Evolutionary conservation across 2,888 invertebrate genomes (phyloP), one percentile per base, ranked within the genome.

Genomic region (Thecocarcelia acutangulata): DNA sequence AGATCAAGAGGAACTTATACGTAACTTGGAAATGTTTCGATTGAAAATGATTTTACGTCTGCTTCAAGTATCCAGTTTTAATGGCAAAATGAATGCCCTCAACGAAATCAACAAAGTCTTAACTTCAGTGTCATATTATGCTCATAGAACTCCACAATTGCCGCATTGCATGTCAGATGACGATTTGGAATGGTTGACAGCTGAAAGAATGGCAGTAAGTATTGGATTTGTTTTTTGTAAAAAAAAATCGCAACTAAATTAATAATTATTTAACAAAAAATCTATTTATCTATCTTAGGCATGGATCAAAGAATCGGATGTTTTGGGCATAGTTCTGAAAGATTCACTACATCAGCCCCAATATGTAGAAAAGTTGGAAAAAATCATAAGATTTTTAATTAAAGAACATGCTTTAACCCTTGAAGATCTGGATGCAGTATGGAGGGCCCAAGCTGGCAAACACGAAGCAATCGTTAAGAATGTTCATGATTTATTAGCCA

Each of bases 381-480:
- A 98, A 92, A 98, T 99, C 90, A 93, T 99, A 86, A 94, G 98
- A 80, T 99, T 99, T 92, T 96, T 98, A 90, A 98, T 98, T 86
- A 98, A 98, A 90, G 97, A 97, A 89, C 94, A 95, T 85, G 95
- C 97, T 0, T 91, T 99, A 78, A 97, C 97, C 3, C 92, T 96
- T 66, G 95, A 96, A 85, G 98, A 99, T 90, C 92, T 99, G 85
- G 98, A 98, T 89, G 97, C 96, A 13, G 96, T 99, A 83, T 99
- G 98, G 98, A 96, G 96, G 72, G 98, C 98, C 3, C 98, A 98
- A 92, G 96, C 96, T 80, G 98, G 98, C 15, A 98, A 98, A 91
- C 98, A 98, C 90, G 98, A 98, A 91, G 98, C 98, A 9, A 99
- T 99, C 86, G 98, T 98, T 9, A 98, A 97, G 91, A 99, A 99